Conservation (phyloP, 2,797 vertebrate species). For the Dryobates pubescens region DNA sequence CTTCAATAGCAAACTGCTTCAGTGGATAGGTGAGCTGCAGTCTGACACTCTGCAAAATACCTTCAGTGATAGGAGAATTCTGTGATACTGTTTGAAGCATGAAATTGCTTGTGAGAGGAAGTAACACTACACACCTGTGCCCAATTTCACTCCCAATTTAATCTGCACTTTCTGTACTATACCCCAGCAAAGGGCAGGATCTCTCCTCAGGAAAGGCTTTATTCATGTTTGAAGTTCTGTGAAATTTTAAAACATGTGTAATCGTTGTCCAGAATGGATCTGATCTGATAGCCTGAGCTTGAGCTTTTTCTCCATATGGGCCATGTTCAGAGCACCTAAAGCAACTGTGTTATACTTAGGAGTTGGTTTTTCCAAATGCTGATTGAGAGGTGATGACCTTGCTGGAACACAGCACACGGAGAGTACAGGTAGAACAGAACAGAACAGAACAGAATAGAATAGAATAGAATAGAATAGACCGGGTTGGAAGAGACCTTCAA, state of each 20-base stretch:
- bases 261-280: conserved; percentile 13
- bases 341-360: not conserved
- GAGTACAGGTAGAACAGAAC: not conserved
- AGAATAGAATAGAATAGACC: too few relatives aligned
- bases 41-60: not conserved
- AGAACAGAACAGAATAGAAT: too few relatives aligned
- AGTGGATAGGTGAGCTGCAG: not conserved
- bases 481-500: too few relatives aligned
- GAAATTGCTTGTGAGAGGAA: conserved; percentile 13
- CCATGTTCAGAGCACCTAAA: too few relatives aligned
- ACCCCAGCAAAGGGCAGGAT: conserved; percentile 18
- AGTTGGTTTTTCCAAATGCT: not conserved
- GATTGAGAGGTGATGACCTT: not conserved
- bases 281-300: not conserved
- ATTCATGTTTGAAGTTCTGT: conserved; percentile 39
- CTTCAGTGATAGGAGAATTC: not conserved
- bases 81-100: not conserved
- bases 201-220: conserved; percentile 23
- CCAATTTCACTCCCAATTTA: conserved; percentile 41
- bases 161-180: conserved; percentile 53
- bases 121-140: conserved; percentile 2
- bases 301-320: too few relatives aligned
- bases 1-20: not conserved
- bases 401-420: not conserved
- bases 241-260: conserved; percentile 55